These are phyloP conservation scores for Acyrthosiphon pisum DNA, from an alignment of 1,140 invertebrate species.

Conservation along the genomic window DNA sequence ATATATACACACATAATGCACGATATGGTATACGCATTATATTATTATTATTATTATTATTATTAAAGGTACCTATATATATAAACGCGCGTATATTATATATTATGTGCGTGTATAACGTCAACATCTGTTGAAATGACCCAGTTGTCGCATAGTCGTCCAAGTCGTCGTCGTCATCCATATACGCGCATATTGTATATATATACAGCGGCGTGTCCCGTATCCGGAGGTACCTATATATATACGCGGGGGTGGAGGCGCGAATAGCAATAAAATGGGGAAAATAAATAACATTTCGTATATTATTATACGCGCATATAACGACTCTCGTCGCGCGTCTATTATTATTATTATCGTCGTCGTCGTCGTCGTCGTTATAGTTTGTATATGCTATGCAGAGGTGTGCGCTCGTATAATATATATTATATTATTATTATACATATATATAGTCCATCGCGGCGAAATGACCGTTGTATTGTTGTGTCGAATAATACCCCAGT, in stretches of 20 bases:
- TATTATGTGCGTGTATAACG: neutral
- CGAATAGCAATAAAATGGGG: slow-evolving; percentile 4
- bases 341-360: neutral
- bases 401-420: neutral
- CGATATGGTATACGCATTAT: neutral
- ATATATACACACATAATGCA: neutral
- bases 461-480: neutral
- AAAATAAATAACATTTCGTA: neutral
- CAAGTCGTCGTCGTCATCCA: neutral
- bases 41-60: neutral
- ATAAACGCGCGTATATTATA: neutral
- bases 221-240: neutral
- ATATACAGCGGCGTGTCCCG: neutral
- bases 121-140: slow-evolving; percentile 52
- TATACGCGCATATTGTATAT: neutral
- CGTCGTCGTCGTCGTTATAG: neutral
- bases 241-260: no score
- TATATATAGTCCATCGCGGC: neutral
- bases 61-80: neutral
- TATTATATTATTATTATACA: neutral
- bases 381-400: neutral
- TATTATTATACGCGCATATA: neutral
- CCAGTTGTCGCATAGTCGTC: neutral
- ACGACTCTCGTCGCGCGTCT: neutral
- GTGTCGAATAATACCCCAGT: neutral